Evolutionary conservation across 2,797 vertebrate genomes (phyloP).

Genomic region (Dermochelys coriacea): DNA sequence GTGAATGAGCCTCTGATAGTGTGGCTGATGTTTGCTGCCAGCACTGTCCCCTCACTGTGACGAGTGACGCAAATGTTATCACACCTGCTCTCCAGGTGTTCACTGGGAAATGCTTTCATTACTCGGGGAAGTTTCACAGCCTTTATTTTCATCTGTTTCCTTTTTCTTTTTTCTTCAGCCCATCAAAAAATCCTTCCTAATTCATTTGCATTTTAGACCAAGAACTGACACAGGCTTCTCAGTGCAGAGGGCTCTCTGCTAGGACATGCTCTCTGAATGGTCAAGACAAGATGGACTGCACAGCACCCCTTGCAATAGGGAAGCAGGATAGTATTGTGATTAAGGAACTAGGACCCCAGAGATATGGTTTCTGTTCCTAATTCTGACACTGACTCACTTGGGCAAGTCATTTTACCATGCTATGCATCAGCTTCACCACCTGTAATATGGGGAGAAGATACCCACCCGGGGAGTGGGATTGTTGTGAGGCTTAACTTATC

Average conservation of each 20-base stretch:
- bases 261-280: neutral
- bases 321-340: neutral
- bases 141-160: constrained; percentile 33
- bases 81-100: constrained; percentile 48
- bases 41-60: constrained; percentile 52
- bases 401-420: neutral
- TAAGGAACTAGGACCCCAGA: neutral
- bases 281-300: neutral
- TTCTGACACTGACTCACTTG: neutral
- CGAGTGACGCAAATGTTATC: constrained; percentile 11
- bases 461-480: neutral
- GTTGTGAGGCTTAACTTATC: accelerated
- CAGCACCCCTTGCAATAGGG: neutral
- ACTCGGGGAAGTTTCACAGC: neutral
- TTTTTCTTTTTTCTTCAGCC: constrained; percentile 4
- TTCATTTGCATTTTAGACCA: neutral
- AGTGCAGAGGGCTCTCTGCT: accelerated
- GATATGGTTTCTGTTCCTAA: neutral
- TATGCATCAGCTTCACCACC: neutral
- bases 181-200: neutral
- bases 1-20: too few species aligned
- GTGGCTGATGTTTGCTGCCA: constrained; percentile 48
- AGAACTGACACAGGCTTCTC: neutral
- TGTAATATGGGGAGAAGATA: neutral
- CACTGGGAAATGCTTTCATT: constrained; percentile 26